phyloP scores from a whole-genome alignment of 2,113 vertebrate species.

The Xiphias gladius region DNA sequence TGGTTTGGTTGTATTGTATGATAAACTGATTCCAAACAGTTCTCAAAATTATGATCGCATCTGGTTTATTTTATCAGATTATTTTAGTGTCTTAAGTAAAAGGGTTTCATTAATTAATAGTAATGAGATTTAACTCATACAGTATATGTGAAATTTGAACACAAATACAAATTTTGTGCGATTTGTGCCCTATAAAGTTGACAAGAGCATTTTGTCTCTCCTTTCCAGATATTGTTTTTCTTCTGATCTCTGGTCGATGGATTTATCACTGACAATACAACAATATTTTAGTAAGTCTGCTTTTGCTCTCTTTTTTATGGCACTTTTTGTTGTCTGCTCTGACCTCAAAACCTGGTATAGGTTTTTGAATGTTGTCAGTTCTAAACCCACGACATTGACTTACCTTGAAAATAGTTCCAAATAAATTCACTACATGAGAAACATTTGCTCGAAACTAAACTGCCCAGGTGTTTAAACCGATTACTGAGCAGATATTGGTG shows the following conservation, averaged over 20 bases:
- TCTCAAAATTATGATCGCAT: too few relatives aligned
- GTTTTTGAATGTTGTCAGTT: too few relatives aligned
- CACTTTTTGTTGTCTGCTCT: not conserved
- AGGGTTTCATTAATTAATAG: too few relatives aligned
- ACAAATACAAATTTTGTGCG: not conserved
- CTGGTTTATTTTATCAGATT: too few relatives aligned
- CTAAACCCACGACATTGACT: not conserved
- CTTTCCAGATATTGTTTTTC: constrained; percentile 61
- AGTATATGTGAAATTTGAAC: too few relatives aligned
- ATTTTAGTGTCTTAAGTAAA: too few relatives aligned
- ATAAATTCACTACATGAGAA: not conserved
- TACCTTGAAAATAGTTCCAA: not conserved
- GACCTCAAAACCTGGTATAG: not conserved
- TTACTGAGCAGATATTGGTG: too few relatives aligned
- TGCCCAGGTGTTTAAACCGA: too few relatives aligned
- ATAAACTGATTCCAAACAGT: too few relatives aligned
- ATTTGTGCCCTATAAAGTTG: constrained; percentile 7
- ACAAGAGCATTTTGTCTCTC: constrained; percentile 38
- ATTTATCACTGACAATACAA: constrained; percentile 77
- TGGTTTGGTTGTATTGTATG: too few relatives aligned
- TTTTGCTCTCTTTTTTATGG: not conserved
- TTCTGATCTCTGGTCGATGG: constrained; percentile 76
- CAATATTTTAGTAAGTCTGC: constrained; percentile 76
- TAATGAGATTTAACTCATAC: too few relatives aligned
- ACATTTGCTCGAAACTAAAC: too few relatives aligned